Evolutionary conservation across 2,888 invertebrate species (phyloP), one percentile per base, ranked within the genome.

Genomic region (Lasioglossum leucozonium): DNA sequence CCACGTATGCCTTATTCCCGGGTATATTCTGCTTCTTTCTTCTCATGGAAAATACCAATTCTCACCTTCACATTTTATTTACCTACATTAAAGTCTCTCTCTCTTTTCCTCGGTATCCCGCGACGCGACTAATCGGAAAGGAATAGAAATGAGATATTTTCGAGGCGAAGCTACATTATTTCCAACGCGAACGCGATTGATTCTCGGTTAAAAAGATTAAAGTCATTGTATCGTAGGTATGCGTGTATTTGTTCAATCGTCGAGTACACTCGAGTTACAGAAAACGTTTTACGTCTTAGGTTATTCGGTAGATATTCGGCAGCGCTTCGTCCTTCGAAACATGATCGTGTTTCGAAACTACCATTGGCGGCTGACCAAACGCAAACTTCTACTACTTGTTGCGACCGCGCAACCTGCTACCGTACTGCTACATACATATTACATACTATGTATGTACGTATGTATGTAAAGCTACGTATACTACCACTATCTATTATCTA

Each of bases 321-420:
- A 51, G 51, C 30, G 37, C 72, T 82, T 69, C 26, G 8, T 26
- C 37, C 30, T 42, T n/a, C 55, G 47, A 44, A 13, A 11, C 42
- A 13, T 55, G 26, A 37, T 51, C 34, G 67, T 71, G 72, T 77
- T 77, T 47, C 44, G 42, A 30, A 69, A 80, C 83, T 81, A 78
- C 72, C 26, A 30, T 88, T 84, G 79, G 81, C 78, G 89, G 76
- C 79, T 84, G 85, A 62, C 85, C 79, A 73, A 74, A 65, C 77
- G 67, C 47, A 62, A 40, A 73, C 81, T 55, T 34, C 72, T 86
- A 87, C 89, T 90, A 92, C 92, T 92, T 92, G 91, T 92, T 91
- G 91, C 91, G 78, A 87, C 82, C 82, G 82, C 85, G 86, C 89
- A 87, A 40, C 72, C 18, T 51, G 16, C 8, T 40, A n/a, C 58